Base-by-base conservation (phyloP, 1,140 invertebrate species). In the Carposina sasakii region DNA sequence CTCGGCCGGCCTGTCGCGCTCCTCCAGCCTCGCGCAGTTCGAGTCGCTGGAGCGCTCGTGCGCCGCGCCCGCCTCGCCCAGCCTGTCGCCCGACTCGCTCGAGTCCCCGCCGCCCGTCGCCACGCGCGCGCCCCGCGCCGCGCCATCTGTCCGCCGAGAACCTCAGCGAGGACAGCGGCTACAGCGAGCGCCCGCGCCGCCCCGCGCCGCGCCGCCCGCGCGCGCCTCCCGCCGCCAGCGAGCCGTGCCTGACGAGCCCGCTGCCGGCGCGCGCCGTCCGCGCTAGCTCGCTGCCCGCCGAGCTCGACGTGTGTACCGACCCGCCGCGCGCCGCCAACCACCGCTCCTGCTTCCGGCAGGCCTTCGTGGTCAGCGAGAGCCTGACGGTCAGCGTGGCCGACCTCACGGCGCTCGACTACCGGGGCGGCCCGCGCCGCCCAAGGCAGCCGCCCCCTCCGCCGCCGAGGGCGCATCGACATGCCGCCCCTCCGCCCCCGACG, bases 11-110 rank as follows among this genome's bases (percentile, higher is more conserved):
- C 71, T 90, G 3, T 90, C 88, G 45, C 87, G 93, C 36, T 93
- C 92, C 19, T 92, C 91, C 30, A 93, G 92, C 44, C 82, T 95
- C 20, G 84, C 94, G 19, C 93, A 94, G 71, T 95, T 95, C 70
- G 93, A 94, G 72, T 92, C 89, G 0, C 77, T 94, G 40, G 92
- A 93, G 62, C 87, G 90, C 52, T 91, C 90, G 26, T 92, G 90
- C 63, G 81, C 72, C 15, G 81, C 74, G 12, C 78, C 73, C 60
- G 75, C 57, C 28, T 83, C 76, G 17, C 78, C 73, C 63, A 87
- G 70, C 77, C 79, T 72, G 45, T 78, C 67, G 37, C 76, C 65
- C 43, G 82, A 74, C 59, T 76, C 71, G 31, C 75, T 67, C 31
- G 73, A 71, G 54, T 85, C 81, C 3, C 83, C 81, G 8, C 86